Evolutionary conservation across 2,113 vertebrate genomes (phyloP).

Genomic region (Zosterops hypoxanthus): DNA sequence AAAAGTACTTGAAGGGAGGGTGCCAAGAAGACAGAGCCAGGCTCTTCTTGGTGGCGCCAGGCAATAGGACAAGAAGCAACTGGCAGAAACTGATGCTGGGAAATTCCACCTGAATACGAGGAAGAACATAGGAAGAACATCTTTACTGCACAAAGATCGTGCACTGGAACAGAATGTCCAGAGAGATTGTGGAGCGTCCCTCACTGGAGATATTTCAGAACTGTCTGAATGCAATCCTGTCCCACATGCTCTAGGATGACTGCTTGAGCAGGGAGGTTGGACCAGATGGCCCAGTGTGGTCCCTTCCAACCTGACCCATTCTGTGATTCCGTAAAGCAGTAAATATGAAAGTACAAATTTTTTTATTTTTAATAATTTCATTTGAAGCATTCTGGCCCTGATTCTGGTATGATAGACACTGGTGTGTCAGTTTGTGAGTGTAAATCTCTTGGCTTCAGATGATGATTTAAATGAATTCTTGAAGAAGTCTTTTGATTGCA

Average conservation of each 20-base stretch:
- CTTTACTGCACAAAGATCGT: rapidly evolving
- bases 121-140: neutral
- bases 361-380: neutral
- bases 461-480: neutral
- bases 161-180: neutral
- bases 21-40: neutral
- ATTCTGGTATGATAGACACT: neutral
- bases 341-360: neutral
- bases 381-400: neutral
- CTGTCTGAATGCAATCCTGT: neutral
- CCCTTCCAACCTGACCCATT: neutral
- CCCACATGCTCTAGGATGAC: neutral
- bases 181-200: neutral
- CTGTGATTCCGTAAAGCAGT: neutral
- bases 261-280: neutral
- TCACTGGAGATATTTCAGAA: neutral
- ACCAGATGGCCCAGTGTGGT: neutral
- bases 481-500: neutral
- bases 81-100: neutral
- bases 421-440: neutral
- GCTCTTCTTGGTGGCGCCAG: neutral
- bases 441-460: neutral
- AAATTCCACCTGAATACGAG: neutral
- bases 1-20: neutral
- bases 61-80: neutral